phyloP scores from a whole-genome alignment of 2,797 vertebrate genomes.

The Mus spretus region DNA sequence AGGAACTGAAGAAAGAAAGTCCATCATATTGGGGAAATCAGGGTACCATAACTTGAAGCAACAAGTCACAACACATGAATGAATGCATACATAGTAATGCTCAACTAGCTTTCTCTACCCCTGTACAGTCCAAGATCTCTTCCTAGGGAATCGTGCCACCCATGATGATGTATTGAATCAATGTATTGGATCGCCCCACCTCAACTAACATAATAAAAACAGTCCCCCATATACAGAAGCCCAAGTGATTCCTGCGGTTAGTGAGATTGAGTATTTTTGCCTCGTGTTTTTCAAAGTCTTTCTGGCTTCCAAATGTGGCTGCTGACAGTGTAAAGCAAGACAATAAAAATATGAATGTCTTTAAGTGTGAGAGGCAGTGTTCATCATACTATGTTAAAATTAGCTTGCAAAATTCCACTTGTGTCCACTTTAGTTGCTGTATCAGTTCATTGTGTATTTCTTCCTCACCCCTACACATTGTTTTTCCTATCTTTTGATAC shows the following conservation, averaged over 20 bases:
- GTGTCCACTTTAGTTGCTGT: background rate
- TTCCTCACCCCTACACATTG: background rate
- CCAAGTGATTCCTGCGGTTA: background rate
- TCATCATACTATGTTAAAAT: slow-evolving; percentile 54
- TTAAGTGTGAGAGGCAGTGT: slow-evolving; percentile 3
- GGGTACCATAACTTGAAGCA: background rate
- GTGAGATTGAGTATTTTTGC: background rate
- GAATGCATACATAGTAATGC: background rate
- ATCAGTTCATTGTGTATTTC: background rate
- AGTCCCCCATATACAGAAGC: background rate
- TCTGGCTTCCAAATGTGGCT: slow-evolving; percentile 28
- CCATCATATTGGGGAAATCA: background rate
- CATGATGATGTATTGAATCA: background rate
- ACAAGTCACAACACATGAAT: background rate
- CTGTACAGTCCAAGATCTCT: background rate
- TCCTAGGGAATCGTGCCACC: background rate
- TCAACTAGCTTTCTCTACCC: background rate
- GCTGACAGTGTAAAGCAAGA: slow-evolving; percentile 48
- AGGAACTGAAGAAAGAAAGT: background rate
- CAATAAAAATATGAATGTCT: background rate
- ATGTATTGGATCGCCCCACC: background rate
- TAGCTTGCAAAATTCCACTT: background rate
- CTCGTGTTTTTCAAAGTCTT: background rate
- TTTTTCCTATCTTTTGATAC: background rate
- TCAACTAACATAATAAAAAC: background rate